phyloP scores from a whole-genome alignment of 2,888 invertebrate genomes.

The Tortricodes alternella region DNA sequence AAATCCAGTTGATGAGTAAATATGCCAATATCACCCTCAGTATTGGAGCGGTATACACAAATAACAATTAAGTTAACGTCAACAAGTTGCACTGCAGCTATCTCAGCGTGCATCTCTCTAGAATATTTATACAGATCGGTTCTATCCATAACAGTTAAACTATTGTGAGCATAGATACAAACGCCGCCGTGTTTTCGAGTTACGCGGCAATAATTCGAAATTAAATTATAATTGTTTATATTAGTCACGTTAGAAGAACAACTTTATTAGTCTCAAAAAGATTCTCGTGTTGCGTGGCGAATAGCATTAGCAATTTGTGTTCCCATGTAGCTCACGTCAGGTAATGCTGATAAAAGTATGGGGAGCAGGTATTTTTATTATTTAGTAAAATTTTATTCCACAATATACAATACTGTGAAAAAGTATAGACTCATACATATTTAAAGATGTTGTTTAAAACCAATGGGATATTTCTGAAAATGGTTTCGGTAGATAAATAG shows the following conservation, averaged over 20 bases:
- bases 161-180: background rate
- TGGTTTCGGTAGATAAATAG: no score
- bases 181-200: background rate
- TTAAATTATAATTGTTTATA: background rate
- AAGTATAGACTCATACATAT: no score
- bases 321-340: constrained; percentile 9
- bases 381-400: background rate
- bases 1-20: background rate
- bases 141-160: background rate
- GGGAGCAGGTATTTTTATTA: background rate
- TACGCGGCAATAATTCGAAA: background rate
- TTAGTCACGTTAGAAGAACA: constrained; percentile 1
- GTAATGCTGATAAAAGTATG: background rate
- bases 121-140: background rate
- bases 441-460: no score
- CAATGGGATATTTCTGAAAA: no score
- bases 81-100: background rate
- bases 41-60: background rate
- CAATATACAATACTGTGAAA: no score
- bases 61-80: background rate
- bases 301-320: constrained; percentile 15
- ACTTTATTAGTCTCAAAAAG: constrained; percentile 15
- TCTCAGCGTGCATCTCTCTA: background rate
- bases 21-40: background rate
- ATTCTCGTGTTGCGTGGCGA: constrained; percentile 6